These are phyloP conservation scores for Drosophila kikkawai DNA, from an alignment of 1,140 invertebrate genomes.

Conservation along the genomic window DNA sequence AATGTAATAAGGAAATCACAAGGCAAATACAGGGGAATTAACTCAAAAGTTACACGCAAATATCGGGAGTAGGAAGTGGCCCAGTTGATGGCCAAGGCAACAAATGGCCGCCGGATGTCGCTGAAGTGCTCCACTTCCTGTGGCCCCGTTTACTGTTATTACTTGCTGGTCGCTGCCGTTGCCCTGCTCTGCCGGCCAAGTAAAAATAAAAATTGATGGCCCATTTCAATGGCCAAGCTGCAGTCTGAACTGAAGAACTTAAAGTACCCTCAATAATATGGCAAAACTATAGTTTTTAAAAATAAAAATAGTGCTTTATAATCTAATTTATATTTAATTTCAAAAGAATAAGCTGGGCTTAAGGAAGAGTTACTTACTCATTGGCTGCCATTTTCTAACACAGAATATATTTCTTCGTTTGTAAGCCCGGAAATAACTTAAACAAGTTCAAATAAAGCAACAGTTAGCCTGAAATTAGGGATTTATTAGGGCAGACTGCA, in stretches of 20 bases:
- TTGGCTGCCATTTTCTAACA: not conserved
- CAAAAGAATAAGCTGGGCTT: not conserved
- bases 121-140: slow-evolving; percentile 39
- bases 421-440: not conserved
- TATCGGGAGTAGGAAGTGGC: slow-evolving; percentile 39
- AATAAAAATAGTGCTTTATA: not conserved
- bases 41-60: slow-evolving; percentile 49
- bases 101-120: slow-evolving; percentile 38
- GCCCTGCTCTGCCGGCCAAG: not conserved
- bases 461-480: not conserved
- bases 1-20: slow-evolving; percentile 52
- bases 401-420: not conserved
- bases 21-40: slow-evolving; percentile 49
- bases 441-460: not conserved
- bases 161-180: not conserved
- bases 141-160: slow-evolving; percentile 16
- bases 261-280: not conserved
- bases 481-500: not conserved
- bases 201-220: slow-evolving; percentile 41
- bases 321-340: not conserved
- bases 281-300: not conserved
- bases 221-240: slow-evolving; percentile 12
- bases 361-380: not conserved
- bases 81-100: slow-evolving; percentile 13
- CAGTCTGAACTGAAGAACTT: not conserved